These are phyloP conservation scores for Erythrocercus mccallii DNA, from an alignment of 2,113 vertebrate genomes.

Conservation along the genomic window DNA sequence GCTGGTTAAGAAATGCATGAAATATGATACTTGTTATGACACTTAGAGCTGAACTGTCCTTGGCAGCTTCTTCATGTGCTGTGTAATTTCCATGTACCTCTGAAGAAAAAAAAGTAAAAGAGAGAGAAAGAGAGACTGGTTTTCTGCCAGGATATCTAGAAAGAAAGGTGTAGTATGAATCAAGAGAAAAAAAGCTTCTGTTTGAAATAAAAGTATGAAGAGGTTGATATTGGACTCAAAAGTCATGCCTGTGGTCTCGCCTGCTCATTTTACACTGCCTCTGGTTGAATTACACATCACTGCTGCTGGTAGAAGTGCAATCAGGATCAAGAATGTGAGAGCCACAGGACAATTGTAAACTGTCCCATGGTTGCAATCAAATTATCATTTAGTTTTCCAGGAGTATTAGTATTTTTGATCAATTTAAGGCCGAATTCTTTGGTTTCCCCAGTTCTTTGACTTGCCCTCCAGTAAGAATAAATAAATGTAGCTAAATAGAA, in stretches of 20 bases:
- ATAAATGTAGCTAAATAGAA: neutral
- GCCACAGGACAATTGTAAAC: neutral
- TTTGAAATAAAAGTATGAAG: neutral
- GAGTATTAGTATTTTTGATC: neutral
- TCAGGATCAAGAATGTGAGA: neutral
- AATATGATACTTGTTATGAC: constrained; percentile 80
- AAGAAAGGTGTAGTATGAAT: neutral
- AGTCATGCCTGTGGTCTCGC: neutral
- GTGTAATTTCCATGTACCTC: constrained; percentile 82
- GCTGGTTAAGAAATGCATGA: neutral
- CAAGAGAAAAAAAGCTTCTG: neutral
- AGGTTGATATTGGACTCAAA: neutral
- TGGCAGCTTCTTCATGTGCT: constrained; percentile 77
- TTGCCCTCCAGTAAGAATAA: neutral
- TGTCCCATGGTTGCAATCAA: neutral
- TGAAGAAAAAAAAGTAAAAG: constrained; percentile 15
- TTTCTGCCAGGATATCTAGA: neutral
- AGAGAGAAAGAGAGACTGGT: neutral
- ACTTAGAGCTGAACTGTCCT: constrained; percentile 78
- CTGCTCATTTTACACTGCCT: neutral
- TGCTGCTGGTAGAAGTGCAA: neutral
- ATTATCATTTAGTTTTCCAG: neutral
- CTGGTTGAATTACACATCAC: neutral
- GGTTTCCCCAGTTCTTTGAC: neutral
- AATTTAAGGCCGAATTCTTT: neutral